A percentile compares a stretch with the other conserved stretches of the same genome.
phyloP scores from a whole-genome alignment of 2,797 vertebrate species.

The Rhyacichthys aspro region DNA sequence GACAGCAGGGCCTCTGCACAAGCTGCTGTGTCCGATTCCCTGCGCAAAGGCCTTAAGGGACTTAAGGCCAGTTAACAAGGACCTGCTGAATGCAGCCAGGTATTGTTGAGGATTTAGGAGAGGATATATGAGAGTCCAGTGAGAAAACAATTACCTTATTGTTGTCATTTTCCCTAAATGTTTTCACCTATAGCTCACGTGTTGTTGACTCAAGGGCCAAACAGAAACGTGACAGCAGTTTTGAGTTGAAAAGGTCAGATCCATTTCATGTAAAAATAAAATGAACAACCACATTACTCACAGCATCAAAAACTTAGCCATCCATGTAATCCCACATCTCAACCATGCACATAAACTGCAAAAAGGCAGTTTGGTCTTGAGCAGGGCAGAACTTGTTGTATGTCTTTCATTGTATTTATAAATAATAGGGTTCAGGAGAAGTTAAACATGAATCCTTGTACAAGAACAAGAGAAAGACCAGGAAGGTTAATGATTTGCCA shows the following conservation, averaged over 20 bases:
- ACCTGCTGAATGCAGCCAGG: not conserved
- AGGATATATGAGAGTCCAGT: not conserved
- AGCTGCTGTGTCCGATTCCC: not conserved
- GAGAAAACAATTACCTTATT: too few species aligned
- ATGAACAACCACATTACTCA: slow-evolving; percentile 5
- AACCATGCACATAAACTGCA: slow-evolving; percentile 19
- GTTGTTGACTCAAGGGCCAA: not conserved
- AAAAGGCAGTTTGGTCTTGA: slow-evolving; percentile 19
- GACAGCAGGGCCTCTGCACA: not conserved
- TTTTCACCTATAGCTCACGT: too few species aligned
- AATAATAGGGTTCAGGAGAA: slow-evolving; percentile 34
- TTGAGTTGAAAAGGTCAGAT: not conserved
- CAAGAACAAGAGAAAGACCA: slow-evolving; percentile 26
- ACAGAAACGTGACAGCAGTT: not conserved
- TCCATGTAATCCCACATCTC: slow-evolving; percentile 33
- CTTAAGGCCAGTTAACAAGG: too few species aligned
- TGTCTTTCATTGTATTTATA: slow-evolving; percentile 34
- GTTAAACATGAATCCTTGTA: slow-evolving; percentile 33
- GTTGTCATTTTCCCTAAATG: too few species aligned
- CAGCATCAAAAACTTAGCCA: slow-evolving; percentile 23
- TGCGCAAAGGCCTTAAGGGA: not conserved
- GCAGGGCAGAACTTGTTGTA: slow-evolving; percentile 29
- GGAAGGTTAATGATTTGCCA: not conserved
- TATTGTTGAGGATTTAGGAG: not conserved
- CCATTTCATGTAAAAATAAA: not conserved